Base-by-base conservation (phyloP, 2,113 vertebrate species). In the Atlantisia rogersi region DNA sequence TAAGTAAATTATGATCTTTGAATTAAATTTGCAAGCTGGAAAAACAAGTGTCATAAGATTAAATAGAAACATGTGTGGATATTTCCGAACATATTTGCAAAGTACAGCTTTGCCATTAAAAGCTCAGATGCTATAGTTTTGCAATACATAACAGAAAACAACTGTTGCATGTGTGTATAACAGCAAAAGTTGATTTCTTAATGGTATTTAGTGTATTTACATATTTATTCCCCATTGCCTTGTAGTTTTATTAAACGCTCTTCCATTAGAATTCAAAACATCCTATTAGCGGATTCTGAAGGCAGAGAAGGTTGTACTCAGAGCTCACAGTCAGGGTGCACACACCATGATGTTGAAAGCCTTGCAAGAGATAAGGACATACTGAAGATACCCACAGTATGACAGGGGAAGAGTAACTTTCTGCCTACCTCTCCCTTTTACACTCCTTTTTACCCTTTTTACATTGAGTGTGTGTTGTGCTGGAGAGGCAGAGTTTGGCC, bases 21-120 rank as follows among this genome's bases (percentile, higher is more conserved):
- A 95, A 96, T 97, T 97, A 97, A 97, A 98, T 98, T 98, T 96
- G 91, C 97, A 91, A 97, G 86, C 82, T 92, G 92, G 88, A 95
- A 95, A 82, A 91, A 92, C 93, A 97, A 97, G 84, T 97, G 96
- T 97, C 22, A 8, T 95, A 89, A 94, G 84, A 91, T 64, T 96
- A 98, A 99, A 97, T 65, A 98, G 97, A 98, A 99, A 98, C 98
- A 99, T 97, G 97, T 97, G 74, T 81, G 93, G 94, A 95, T 95
- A 95, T 97, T 97, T 97, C 97, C 31, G n/a, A 98, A 97, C 76
- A 40, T 86, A 93, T 91, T 96, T 96, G 93, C 60, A 14, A 82
- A 82, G 24, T 31, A 75, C 24, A 69, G 32, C 25, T 82, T 88
- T 84, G 35, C 31, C 40, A 53, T 80, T 90, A 84, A 82, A 92